These are phyloP conservation scores for Myotis lucifugus DNA, from an alignment of 2,113 vertebrate genomes.

Conservation along the genomic window DNA sequence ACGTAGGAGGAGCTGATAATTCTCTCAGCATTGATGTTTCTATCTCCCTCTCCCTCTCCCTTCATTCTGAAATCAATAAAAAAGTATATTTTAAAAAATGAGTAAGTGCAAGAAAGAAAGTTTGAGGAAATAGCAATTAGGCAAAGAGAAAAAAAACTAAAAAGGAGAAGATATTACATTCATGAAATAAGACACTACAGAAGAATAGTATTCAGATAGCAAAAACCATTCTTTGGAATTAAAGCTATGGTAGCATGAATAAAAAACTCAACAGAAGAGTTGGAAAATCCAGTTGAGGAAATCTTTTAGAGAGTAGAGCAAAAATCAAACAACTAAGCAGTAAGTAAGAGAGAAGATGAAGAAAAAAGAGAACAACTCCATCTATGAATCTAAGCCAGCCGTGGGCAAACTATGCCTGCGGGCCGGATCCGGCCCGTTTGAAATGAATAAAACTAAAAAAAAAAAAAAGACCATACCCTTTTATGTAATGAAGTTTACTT, in stretches of 20 bases:
- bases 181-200: background rate
- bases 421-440: no score
- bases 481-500: no score
- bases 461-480: no score
- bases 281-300: background rate
- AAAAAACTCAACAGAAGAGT: background rate
- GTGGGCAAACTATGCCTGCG: no score
- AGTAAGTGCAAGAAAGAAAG: background rate
- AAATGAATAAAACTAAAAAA: no score
- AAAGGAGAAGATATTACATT: background rate
- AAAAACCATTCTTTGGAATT: constrained; percentile 11
- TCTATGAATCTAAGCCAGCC: background rate
- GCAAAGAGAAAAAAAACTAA: background rate
- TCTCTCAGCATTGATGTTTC: no score
- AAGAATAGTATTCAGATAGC: background rate
- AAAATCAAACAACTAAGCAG: background rate
- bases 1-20: no score
- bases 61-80: no score
- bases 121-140: background rate
- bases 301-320: background rate
- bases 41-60: no score
- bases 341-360: background rate
- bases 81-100: background rate
- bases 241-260: background rate
- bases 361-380: background rate